phyloP scores from a whole-genome alignment of 1,140 invertebrate genomes.

The Hycleus phaleratus region DNA sequence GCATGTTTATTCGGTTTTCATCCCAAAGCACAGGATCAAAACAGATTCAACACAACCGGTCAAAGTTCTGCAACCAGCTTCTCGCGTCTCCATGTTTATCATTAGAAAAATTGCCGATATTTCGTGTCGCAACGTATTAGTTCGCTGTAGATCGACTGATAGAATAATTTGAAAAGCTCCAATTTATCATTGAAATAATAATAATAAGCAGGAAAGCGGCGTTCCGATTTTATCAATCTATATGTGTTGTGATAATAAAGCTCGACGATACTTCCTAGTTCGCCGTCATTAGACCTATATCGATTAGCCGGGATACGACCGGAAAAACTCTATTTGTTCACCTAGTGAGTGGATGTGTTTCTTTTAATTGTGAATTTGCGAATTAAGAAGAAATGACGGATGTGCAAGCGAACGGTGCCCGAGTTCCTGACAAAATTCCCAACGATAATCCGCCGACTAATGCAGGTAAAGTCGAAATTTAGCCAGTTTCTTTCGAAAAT shows the following conservation, averaged over 20 bases:
- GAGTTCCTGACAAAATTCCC: constrained; percentile 13
- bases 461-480: constrained; percentile 1
- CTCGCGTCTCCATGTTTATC: background rate
- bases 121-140: constrained; percentile 8
- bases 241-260: no score
- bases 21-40: constrained; percentile 7
- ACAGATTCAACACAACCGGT: background rate
- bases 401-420: constrained; percentile 14
- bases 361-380: no score
- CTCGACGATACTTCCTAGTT: no score
- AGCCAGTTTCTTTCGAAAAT: no score
- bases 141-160: constrained; percentile 8
- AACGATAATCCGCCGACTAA: constrained; percentile 4
- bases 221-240: background rate
- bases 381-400: constrained; percentile 10
- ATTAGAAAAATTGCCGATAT: constrained; percentile 2
- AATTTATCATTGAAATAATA: background rate
- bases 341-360: no score
- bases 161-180: background rate
- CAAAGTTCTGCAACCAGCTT: constrained; percentile 15
- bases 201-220: background rate
- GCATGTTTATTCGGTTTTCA: constrained; percentile 2
- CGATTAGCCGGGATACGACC: no score
- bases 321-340: no score
- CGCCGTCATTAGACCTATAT: no score